Base-by-base conservation (phyloP, 2,888 invertebrate species). In the Synergus itoensis region DNA sequence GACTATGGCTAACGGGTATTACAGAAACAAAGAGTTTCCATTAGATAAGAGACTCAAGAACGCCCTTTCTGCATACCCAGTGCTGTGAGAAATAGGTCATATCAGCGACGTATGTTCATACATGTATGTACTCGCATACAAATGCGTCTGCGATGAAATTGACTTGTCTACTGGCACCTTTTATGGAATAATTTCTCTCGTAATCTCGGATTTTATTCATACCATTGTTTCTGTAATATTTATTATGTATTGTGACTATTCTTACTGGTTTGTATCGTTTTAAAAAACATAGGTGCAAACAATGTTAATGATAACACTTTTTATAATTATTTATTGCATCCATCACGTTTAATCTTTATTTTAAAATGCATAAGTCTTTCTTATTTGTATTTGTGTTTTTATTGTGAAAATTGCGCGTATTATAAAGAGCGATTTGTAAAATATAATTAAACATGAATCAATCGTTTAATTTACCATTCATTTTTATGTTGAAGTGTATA, bases 1-100 rank as follows among this genome's bases (percentile, higher is more conserved):
- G 36, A 36, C 48, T 73, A 16, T 16, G 11, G 28, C 69, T 65
- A 40, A 18, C 45, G 48, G 16, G 53, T 53, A 53, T 53, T 73
- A 73, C 28, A 28, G 53, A 73, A 73, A 53, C 73, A 73, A 65
- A n/a, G 41, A 73, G 73, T 73, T 73, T 73, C 28, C 48, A 73
- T 73, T 48, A 73, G 73, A 73, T 73, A 73, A 73, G 21, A 73
- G 28, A 53, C 53, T 73, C 73, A 73, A 73, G 73, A 53, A 73
- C 73, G 12, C 73, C 73, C 73, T 73, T 73, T 73, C 53, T 73
- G 73, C 36, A 73, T 69, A 53, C 48, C 36, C 21, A 73, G 48
- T 48, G 28, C 73, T 53, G 48, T 73, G 73, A 73, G 73, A 73
- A 73, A 73, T 73, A 53, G 73, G 73, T 53, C 73, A 53, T 53